These are phyloP conservation scores for Baccha elongata DNA, from an alignment of 2,888 invertebrate species.

Conservation along the genomic window DNA sequence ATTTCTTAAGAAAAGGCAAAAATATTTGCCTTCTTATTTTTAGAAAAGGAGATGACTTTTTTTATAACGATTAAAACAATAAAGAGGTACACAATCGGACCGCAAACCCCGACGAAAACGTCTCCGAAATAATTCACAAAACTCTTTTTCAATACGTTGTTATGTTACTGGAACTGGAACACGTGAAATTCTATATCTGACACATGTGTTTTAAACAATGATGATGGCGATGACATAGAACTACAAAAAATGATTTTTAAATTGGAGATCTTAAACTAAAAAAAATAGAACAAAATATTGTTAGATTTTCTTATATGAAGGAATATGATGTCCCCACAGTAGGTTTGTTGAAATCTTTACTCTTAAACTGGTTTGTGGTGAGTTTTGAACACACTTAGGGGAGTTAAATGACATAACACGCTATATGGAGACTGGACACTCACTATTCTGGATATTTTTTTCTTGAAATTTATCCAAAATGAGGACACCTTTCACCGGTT, in stretches of 20 bases:
- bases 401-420: constrained; percentile 67
- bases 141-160: constrained; percentile 14
- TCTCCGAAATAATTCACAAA: constrained; percentile 18
- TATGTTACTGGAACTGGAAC: too few species aligned
- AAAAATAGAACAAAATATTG: not conserved
- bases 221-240: constrained; percentile 34
- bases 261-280: constrained; percentile 1
- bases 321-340: not conserved
- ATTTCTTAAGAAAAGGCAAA: constrained; percentile 40
- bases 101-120: not conserved
- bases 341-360: constrained; percentile 13
- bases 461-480: constrained; percentile 6
- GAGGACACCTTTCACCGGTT: constrained; percentile 43
- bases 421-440: constrained; percentile 31
- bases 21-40: constrained; percentile 13
- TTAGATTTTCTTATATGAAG: not conserved
- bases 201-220: constrained; percentile 18
- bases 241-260: constrained; percentile 8
- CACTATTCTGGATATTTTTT: constrained; percentile 1
- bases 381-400: constrained; percentile 20
- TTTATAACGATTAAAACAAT: constrained; percentile 13
- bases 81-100: constrained; percentile 21
- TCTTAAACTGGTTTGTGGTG: constrained; percentile 38
- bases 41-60: constrained; percentile 24
- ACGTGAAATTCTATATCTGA: constrained; percentile 32